Evolutionary conservation across 2,113 vertebrate species (phyloP).

Genomic region (Takifugu flavidus): DNA sequence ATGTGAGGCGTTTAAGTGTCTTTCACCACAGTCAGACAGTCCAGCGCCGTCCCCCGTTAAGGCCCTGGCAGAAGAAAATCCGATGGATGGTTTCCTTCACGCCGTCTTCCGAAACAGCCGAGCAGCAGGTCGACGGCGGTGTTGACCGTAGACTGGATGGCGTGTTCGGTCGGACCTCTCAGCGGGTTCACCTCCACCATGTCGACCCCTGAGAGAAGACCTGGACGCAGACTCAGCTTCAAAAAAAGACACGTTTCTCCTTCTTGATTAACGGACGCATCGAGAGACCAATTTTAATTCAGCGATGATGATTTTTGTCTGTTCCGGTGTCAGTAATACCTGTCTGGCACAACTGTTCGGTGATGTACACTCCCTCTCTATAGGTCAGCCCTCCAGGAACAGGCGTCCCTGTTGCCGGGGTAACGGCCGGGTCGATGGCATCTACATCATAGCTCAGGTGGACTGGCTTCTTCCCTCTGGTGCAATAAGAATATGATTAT

Average conservation of each 20-base stretch:
- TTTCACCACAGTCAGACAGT: no score
- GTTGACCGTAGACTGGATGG: constrained; percentile 54
- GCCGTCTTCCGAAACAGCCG: constrained; percentile 66
- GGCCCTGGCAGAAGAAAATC: constrained; percentile 48
- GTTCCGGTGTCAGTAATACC: constrained; percentile 45
- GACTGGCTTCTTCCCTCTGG: constrained; percentile 72
- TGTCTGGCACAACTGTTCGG: constrained; percentile 70
- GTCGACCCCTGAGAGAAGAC: constrained; percentile 73
- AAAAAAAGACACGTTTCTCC: background rate
- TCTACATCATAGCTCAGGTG: constrained; percentile 80
- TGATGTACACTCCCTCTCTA: constrained; percentile 75
- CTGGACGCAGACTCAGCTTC: constrained; percentile 30
- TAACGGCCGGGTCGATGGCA: constrained; percentile 72
- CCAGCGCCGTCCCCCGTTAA: background rate
- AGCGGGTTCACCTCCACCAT: constrained; percentile 76
- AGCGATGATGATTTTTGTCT: no score
- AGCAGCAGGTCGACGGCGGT: constrained; percentile 66
- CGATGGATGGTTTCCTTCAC: constrained; percentile 59
- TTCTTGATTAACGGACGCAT: background rate
- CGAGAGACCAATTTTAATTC: no score
- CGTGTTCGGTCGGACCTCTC: constrained; percentile 45
- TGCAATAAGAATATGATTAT: background rate
- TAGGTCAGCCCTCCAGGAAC: constrained; percentile 74
- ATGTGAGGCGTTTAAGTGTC: no score
- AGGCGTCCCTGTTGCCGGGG: constrained; percentile 77